Evolutionary conservation across 2,113 vertebrate species (phyloP).

Genomic region (Oreocharis arfaki): DNA sequence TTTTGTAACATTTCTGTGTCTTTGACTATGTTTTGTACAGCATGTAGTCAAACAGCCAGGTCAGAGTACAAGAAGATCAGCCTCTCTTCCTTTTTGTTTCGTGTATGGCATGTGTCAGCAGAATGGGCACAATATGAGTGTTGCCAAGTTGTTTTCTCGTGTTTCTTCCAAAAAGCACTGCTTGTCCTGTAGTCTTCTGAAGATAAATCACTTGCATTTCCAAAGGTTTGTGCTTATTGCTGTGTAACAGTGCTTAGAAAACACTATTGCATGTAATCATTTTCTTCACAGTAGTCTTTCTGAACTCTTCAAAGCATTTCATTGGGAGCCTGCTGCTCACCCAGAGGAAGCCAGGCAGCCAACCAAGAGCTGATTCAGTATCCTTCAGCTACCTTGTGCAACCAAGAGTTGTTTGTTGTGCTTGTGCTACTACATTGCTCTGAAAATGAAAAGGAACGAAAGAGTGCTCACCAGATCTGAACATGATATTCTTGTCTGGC

Average conservation of each 20-base stretch:
- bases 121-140: background rate
- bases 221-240: background rate
- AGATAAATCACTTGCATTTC: background rate
- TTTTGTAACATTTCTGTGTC: background rate
- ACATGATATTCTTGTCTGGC: background rate
- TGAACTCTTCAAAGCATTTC: background rate
- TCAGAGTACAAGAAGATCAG: background rate
- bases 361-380: background rate
- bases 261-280: background rate
- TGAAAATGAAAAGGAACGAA: background rate
- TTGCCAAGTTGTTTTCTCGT: background rate
- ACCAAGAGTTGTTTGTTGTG: background rate
- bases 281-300: background rate
- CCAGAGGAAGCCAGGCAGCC: background rate
- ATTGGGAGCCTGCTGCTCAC: background rate
- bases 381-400: background rate
- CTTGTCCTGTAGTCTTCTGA: background rate
- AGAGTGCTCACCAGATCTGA: background rate
- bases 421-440: background rate
- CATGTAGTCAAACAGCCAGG: background rate
- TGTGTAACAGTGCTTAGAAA: background rate
- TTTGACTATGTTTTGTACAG: background rate
- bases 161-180: background rate
- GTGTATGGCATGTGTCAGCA: background rate
- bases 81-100: background rate